Conservation (phyloP, 2,797 vertebrate species). For the Cirrhinus molitorella region DNA sequence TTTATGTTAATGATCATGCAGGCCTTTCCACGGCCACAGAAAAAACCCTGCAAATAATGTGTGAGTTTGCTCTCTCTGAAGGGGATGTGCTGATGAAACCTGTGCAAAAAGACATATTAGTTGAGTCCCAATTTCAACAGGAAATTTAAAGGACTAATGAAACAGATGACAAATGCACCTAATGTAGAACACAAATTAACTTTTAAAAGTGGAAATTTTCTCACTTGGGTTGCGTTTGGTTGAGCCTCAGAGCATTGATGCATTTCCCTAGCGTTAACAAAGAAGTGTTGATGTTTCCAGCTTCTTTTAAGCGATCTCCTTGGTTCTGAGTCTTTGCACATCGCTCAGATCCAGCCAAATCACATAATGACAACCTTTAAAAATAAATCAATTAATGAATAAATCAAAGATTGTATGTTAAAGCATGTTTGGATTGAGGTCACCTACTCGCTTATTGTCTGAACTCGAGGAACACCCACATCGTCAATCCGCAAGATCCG, state of each 20-base stretch:
- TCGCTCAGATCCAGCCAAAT: constrained; percentile 94
- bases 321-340: constrained; percentile 88
- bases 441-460: constrained; percentile 87
- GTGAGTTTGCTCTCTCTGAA: constrained; percentile 97
- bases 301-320: constrained; percentile 91
- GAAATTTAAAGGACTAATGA: background rate
- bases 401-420: constrained; percentile 1
- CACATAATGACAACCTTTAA: constrained; percentile 83
- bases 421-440: background rate
- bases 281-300: constrained; percentile 93
- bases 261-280: constrained; percentile 92
- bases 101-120: constrained; percentile 61
- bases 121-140: background rate
- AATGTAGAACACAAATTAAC: background rate
- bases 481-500: constrained; percentile 85
- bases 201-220: constrained; percentile 49
- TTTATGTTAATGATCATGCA: constrained; percentile 96
- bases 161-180: background rate
- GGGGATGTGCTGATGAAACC: constrained; percentile 90
- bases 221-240: constrained; percentile 88
- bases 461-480: constrained; percentile 75
- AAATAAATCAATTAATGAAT: background rate
- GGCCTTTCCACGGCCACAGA: constrained; percentile 89
- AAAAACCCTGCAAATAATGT: constrained; percentile 95
- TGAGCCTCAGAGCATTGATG: constrained; percentile 87